Conservation (phyloP, 2,797 vertebrate species). For the Chiroxiphia lanceolata region DNA sequence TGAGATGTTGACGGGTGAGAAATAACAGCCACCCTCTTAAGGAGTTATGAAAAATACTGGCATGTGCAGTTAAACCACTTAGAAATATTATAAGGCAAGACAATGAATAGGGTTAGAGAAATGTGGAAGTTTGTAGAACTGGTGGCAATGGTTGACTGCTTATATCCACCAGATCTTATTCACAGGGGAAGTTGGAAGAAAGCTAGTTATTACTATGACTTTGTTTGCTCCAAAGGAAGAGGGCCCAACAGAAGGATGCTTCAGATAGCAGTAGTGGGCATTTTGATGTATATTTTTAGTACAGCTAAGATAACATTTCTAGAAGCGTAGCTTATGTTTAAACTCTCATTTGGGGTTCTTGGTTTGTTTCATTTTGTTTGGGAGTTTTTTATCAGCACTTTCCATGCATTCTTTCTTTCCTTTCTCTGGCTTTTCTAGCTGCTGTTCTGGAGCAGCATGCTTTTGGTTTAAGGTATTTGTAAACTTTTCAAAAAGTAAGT, state of each 20-base stretch:
- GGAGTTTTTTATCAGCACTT: neutral
- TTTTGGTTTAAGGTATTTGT: neutral
- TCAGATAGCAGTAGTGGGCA: constrained; percentile 45
- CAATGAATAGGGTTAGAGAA: neutral
- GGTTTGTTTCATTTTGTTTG: neutral
- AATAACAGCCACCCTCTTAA: neutral
- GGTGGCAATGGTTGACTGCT: neutral
- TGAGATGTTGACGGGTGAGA: neutral
- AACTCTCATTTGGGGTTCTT: constrained; percentile 27
- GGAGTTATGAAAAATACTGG: neutral
- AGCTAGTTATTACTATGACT: neutral
- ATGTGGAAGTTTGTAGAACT: neutral
- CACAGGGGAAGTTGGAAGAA: constrained; percentile 38
- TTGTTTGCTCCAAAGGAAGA: constrained; percentile 54
- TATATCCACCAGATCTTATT: constrained; percentile 10
- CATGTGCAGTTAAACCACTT: neutral
- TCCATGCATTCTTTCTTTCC: neutral
- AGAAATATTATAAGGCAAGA: neutral
- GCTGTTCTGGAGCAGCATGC: neutral
- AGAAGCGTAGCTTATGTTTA: neutral
- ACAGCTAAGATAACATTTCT: neutral
- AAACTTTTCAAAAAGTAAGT: neutral
- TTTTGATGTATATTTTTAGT: constrained; percentile 50
- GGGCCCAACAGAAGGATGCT: constrained; percentile 59
- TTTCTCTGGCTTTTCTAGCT: neutral